Percentiles rank a stretch among this genome's conserved stretches.
Evolutionary conservation across 35 echinoderm and acorn worm species (phyloP).

Genomic region (Nesometra sesokonis): DNA sequence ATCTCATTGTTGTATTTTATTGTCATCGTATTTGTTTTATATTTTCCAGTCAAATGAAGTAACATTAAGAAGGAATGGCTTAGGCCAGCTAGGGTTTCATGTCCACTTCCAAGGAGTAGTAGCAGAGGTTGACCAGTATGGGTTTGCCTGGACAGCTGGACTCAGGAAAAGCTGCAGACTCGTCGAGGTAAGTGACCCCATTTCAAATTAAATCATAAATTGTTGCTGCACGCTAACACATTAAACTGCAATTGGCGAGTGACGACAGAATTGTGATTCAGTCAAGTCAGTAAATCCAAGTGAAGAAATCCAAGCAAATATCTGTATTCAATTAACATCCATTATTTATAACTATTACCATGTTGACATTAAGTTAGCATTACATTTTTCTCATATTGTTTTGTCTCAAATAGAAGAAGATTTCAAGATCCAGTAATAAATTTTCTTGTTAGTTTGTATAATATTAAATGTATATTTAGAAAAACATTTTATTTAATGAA

Average conservation of each 20-base stretch:
- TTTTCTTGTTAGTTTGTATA: too few species aligned
- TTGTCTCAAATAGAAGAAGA: too few species aligned
- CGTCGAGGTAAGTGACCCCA: constrained; percentile 52
- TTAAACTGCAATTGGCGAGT: not conserved
- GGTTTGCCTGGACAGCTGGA: constrained; percentile 88
- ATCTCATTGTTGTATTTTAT: too few species aligned
- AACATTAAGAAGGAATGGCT: constrained; percentile 73
- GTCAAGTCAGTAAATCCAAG: not conserved
- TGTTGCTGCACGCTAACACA: not conserved
- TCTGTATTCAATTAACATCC: too few species aligned
- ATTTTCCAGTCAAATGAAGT: constrained; percentile 74
- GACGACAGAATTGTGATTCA: not conserved
- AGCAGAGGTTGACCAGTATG: constrained; percentile 90
- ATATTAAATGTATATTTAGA: too few species aligned
- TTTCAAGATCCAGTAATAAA: too few species aligned
- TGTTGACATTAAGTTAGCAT: too few species aligned
- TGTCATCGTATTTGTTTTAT: too few species aligned
- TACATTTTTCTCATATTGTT: too few species aligned
- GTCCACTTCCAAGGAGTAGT: constrained; percentile 96
- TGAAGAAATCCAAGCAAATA: not conserved
- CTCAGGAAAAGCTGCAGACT: constrained; percentile 88
- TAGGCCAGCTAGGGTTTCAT: constrained; percentile 88
- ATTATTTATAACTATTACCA: too few species aligned
- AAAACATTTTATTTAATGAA: too few species aligned
- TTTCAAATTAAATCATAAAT: not conserved